These are phyloP conservation scores for Otolemur crassicaudatus DNA, from an alignment of 2,797 vertebrate species.

Conservation along the genomic window DNA sequence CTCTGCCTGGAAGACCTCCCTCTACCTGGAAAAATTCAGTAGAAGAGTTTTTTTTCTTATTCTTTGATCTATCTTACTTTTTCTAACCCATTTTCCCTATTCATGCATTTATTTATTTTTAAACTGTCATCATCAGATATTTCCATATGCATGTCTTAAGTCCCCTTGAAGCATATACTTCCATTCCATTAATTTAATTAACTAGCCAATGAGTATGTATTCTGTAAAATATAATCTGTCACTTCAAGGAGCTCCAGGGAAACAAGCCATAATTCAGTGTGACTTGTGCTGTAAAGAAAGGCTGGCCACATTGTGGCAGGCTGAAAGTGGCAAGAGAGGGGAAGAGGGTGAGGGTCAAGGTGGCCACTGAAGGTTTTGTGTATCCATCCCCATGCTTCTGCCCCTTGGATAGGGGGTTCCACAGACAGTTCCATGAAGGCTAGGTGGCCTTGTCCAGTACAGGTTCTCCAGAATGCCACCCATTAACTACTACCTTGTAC, in stretches of 20 bases:
- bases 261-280: neutral
- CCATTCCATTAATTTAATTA: neutral
- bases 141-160: neutral
- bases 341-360: neutral
- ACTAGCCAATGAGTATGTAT: neutral
- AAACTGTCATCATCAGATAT: neutral
- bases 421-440: neutral
- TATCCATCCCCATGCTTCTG: accelerated
- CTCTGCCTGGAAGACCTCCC: neutral
- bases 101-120: neutral
- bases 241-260: neutral
- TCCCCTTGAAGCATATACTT: neutral
- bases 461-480: neutral
- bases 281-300: neutral
- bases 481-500: neutral
- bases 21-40: neutral
- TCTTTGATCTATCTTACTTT: neutral
- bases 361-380: neutral
- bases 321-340: neutral
- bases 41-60: neutral
- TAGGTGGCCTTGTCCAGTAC: neutral
- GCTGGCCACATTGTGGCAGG: neutral
- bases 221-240: neutral
- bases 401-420: neutral
- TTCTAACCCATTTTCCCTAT: neutral